Evolutionary conservation across 2,888 invertebrate genomes (phyloP).

Genomic region (Pseudococcus longispinus): DNA sequence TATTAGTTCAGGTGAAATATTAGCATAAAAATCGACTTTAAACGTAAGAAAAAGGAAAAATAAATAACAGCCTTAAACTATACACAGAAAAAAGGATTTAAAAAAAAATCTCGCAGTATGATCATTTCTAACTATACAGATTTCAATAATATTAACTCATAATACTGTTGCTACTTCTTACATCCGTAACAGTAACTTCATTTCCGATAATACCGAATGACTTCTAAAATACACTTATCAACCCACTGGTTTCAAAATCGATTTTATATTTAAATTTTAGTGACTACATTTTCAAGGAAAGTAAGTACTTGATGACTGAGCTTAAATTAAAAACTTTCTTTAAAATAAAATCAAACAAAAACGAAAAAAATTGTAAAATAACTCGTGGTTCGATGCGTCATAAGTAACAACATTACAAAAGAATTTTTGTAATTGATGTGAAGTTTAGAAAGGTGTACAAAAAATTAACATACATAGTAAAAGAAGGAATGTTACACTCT

Average conservation of each 20-base stretch:
- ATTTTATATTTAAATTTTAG: constrained; percentile 6
- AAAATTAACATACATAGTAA: constrained; percentile 52
- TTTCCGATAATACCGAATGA: background rate
- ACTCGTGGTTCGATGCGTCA: background rate
- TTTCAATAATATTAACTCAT: constrained; percentile 12
- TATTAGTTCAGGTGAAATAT: constrained; percentile 11
- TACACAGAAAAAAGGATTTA: constrained; percentile 24
- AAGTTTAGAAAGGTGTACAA: constrained; percentile 52
- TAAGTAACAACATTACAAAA: constrained; percentile 33
- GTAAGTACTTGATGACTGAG: constrained; percentile 24
- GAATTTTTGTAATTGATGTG: constrained; percentile 8
- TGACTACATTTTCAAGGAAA: constrained; percentile 4
- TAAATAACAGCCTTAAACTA: constrained; percentile 49
- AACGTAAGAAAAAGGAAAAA: constrained; percentile 3
- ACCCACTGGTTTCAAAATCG: background rate
- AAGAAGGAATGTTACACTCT: constrained; percentile 56
- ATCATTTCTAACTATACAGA: background rate
- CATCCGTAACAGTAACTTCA: background rate
- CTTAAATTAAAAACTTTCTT: constrained; percentile 15
- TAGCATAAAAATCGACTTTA: background rate
- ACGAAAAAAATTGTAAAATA: constrained; percentile 6
- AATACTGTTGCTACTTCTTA: constrained; percentile 35
- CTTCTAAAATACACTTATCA: background rate
- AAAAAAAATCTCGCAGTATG: constrained; percentile 7
- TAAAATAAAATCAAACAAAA: background rate